Conservation (phyloP, 2,797 vertebrate species). For the Tarsius wallacei region DNA sequence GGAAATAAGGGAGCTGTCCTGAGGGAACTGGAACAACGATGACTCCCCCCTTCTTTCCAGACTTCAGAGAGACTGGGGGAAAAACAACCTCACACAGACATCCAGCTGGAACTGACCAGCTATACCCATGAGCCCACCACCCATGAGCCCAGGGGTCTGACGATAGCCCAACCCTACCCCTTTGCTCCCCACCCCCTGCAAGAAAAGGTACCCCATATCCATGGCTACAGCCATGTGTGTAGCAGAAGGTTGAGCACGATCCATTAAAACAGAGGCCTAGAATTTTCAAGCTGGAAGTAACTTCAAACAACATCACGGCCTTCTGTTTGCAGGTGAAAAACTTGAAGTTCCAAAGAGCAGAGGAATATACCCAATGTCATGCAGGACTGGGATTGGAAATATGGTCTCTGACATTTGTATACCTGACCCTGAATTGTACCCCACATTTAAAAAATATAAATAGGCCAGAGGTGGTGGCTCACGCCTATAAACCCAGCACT, state of each 20-base stretch:
- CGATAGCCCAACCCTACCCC: neutral
- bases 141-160: conserved; percentile 26
- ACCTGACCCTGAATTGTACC: too few species aligned
- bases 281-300: conserved; percentile 9
- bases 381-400: neutral
- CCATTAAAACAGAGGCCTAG: conserved; percentile 12
- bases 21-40: conserved; percentile 64
- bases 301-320: conserved; percentile 56
- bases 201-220: neutral
- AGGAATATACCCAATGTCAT: conserved; percentile 42
- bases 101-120: neutral
- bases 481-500: too few species aligned
- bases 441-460: too few species aligned
- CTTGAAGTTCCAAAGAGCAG: conserved; percentile 18
- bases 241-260: neutral
- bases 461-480: too few species aligned
- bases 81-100: conserved; percentile 39
- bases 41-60: conserved; percentile 46
- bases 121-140: neutral
- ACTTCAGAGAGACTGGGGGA: conserved; percentile 3
- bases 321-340: conserved; percentile 66
- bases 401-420: neutral
- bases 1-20: conserved; percentile 61
- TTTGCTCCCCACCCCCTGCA: neutral
- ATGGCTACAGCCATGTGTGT: neutral